Evolutionary conservation across 2,113 vertebrate species (phyloP).

Genomic region (Chamaetylas fuelleborni): DNA sequence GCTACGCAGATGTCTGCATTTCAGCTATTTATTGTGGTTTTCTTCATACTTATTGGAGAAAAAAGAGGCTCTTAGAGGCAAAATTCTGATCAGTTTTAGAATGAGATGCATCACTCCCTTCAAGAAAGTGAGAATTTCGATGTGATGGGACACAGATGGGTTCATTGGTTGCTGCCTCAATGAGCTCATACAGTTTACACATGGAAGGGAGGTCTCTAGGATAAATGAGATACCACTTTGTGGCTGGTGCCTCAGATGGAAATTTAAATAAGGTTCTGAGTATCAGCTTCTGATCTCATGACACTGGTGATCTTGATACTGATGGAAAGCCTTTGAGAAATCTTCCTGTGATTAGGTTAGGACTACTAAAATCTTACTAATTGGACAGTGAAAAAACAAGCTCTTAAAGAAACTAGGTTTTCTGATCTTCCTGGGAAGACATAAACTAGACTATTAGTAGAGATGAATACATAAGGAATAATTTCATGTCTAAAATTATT

Average conservation of each 20-base stretch:
- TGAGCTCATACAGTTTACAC: background rate
- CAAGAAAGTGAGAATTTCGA: background rate
- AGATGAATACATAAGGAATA: background rate
- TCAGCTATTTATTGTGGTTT: background rate
- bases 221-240: background rate
- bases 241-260: background rate
- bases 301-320: background rate
- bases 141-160: background rate
- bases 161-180: background rate
- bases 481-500: background rate
- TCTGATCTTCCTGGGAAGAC: background rate
- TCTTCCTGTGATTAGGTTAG: background rate
- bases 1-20: background rate
- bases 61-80: background rate
- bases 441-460: background rate
- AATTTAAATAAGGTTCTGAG: background rate
- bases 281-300: background rate
- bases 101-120: background rate
- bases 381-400: background rate
- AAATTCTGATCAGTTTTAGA: background rate
- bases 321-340: background rate
- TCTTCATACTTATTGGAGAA: background rate
- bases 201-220: background rate
- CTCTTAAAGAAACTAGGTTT: background rate
- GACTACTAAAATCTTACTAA: background rate